Evolutionary conservation across 2,797 vertebrate genomes (phyloP).

Genomic region (Neopelma chrysocephalum): DNA sequence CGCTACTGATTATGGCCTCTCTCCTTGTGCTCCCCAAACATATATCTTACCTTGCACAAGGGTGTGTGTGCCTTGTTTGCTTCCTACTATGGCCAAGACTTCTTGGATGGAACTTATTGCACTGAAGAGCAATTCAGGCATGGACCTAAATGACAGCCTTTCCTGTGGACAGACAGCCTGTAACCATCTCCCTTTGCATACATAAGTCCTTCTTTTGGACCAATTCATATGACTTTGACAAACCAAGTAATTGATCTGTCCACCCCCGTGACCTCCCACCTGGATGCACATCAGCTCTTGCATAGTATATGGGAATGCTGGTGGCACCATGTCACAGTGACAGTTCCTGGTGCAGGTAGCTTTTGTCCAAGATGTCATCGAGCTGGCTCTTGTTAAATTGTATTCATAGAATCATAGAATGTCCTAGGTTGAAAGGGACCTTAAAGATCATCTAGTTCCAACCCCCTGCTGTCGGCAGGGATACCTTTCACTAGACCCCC

Average conservation of each 20-base stretch:
- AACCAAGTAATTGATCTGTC: neutral
- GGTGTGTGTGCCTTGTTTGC: neutral
- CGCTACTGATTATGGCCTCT: neutral
- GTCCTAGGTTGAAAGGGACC: neutral
- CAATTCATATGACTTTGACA: neutral
- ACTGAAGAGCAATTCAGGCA: rapidly evolving
- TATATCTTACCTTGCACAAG: neutral
- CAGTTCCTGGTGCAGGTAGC: neutral
- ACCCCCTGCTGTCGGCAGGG: too few species aligned
- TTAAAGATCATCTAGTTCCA: neutral
- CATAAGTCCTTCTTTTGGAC: neutral
- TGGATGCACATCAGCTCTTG: rapidly evolving
- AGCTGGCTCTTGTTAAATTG: neutral
- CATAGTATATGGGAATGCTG: neutral
- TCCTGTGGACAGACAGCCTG: neutral
- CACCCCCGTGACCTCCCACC: neutral
- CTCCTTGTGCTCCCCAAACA: neutral
- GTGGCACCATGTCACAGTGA: neutral
- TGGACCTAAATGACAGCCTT: neutral
- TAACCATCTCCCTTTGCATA: neutral
- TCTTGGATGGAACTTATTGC: neutral
- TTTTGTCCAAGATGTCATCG: neutral
- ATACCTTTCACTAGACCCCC: neutral
- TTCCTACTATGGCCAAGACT: neutral
- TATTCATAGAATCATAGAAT: neutral